Base-by-base conservation (phyloP, 2,888 invertebrate species). In the Dione vanillae region DNA sequence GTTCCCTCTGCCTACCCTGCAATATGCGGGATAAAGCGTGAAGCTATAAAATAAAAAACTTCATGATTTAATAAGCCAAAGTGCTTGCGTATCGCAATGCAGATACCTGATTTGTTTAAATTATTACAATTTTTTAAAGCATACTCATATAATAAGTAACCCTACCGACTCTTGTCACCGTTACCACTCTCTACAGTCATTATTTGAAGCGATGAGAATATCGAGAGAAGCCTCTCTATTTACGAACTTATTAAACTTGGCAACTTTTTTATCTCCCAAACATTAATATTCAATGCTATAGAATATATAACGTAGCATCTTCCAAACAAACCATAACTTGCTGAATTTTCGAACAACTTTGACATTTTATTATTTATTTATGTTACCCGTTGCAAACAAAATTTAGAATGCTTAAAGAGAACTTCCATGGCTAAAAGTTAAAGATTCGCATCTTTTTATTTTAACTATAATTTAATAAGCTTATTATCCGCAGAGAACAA, bases 151-250 rank as follows among this genome's bases (percentile, higher is more conserved):
- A 27, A 27, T 27, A 27, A 27, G 27, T 27, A 27, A 27, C 27
- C 5, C 5, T 1, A 16, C 12, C 16, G 6, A 0, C 10, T 45
- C 16, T 35, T 16, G 11, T 35, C 45, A 2, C 61, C 35, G 37
- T 2, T 47, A 47, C 37, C 45, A 37, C 35, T 20, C 11, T 11
- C 67, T 37, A 37, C 40, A 67, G 47, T 58, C 49, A 58, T 59
- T 52, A 59, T 54, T 47, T 41, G 54, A 59, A 64, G 59, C 70
- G 58, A 52, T 64, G 65, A 66, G 59, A 67, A 70, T 65, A 73
- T 73, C 65, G 71, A 54, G 54, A 61, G 65, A 71, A 71, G 62
- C 71, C 68, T 73, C 62, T 58, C 65, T 71, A 71, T 73, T 64
- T 64, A 69, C 56, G 45, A 69, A 66, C 71, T 71, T 68, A 49